These are phyloP conservation scores for Priocnemis perturbator DNA, from an alignment of 2,888 invertebrate species.

Conservation along the genomic window DNA sequence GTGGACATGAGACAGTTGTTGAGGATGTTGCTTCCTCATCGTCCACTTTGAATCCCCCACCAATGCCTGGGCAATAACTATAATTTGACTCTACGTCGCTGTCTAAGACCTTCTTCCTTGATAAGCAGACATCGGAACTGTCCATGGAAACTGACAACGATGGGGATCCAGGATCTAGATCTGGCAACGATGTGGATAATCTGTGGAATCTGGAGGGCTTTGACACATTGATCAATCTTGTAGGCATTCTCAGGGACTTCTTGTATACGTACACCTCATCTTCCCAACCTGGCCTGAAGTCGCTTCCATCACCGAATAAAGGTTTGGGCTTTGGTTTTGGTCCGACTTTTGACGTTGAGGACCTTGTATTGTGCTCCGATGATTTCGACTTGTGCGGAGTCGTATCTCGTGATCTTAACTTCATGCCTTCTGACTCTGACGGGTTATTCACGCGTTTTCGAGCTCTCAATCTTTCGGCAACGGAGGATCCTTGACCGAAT, in stretches of 20 bases:
- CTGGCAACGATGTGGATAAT: slow-evolving; percentile 86
- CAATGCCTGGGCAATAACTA: slow-evolving; percentile 77
- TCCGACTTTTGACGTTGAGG: slow-evolving; percentile 62
- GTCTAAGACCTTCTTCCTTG: slow-evolving; percentile 75
- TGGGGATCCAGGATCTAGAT: slow-evolving; percentile 85
- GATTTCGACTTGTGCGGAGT: slow-evolving; percentile 64
- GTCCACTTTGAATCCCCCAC: slow-evolving; percentile 78
- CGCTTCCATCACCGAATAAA: slow-evolving; percentile 83
- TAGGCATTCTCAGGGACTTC: slow-evolving; percentile 87
- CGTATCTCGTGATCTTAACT: slow-evolving; percentile 65
- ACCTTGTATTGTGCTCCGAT: slow-evolving; percentile 66
- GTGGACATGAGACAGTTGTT: slow-evolving; percentile 80
- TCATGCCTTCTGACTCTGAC: slow-evolving; percentile 67
- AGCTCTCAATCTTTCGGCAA: slow-evolving; percentile 68
- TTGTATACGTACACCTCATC: slow-evolving; percentile 90
- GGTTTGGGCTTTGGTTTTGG: slow-evolving; percentile 76
- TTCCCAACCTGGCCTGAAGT: slow-evolving; percentile 88
- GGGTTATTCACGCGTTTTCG: slow-evolving; percentile 63
- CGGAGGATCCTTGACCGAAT: slow-evolving; percentile 62
- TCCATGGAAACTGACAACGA: slow-evolving; percentile 82
- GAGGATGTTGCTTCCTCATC: slow-evolving; percentile 82
- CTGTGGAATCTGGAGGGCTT: slow-evolving; percentile 83
- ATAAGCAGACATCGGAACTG: slow-evolving; percentile 70
- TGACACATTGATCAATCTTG: slow-evolving; percentile 87
- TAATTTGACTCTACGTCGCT: slow-evolving; percentile 84